Percentiles rank a stretch among this genome's conserved stretches.
phyloP scores from a whole-genome alignment of 2,797 vertebrate species.

The Ambastaia sidthimunki region DNA sequence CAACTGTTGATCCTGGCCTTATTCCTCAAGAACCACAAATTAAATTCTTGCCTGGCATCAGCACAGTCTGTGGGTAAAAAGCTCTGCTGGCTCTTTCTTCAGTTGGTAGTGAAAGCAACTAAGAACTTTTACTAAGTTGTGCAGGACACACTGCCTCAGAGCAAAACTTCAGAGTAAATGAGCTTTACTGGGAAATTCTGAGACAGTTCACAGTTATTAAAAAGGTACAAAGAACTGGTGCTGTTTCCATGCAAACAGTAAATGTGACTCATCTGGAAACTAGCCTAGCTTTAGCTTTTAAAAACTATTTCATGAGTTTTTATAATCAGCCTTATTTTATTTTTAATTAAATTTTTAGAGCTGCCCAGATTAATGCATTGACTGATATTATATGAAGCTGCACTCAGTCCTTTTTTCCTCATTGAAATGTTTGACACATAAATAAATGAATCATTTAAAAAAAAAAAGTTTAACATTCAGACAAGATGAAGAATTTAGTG shows the following conservation, averaged over 20 bases:
- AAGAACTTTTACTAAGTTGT: neutral
- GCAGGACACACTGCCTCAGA: neutral
- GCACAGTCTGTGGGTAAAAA: neutral
- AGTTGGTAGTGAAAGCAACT: neutral
- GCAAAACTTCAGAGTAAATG: neutral
- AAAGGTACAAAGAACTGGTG: no score
- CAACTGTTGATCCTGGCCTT: neutral
- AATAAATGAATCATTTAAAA: no score
- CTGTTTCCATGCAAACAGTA: no score
- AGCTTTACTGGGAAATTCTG: no score
- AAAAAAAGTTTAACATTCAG: no score
- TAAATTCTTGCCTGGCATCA: neutral
- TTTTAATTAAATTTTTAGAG: neutral
- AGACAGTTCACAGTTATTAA: no score
- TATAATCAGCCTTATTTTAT: neutral
- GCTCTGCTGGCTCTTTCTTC: neutral
- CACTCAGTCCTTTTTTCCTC: no score
- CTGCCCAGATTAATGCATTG: neutral
- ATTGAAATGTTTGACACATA: no score
- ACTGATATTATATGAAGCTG: no score
- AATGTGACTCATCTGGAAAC: no score
- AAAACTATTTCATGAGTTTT: neutral
- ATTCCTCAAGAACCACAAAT: constrained; percentile 8
- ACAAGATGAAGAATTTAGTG: no score
- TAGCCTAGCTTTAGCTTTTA: no score